Evolutionary conservation across 2,888 invertebrate species (phyloP).

Genomic region (Drosophila borborema): DNA sequence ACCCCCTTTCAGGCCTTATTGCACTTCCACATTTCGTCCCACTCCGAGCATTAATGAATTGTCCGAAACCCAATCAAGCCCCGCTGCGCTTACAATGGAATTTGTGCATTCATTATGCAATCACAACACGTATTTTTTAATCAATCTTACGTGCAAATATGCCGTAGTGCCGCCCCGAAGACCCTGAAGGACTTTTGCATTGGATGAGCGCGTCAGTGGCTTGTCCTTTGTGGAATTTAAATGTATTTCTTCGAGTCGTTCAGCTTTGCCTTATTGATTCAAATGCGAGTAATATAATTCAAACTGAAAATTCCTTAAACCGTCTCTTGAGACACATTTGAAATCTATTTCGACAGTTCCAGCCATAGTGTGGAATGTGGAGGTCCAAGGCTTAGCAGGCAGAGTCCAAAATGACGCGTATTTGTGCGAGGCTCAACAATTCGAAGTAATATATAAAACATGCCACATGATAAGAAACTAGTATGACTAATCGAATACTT

Average conservation of each 20-base stretch:
- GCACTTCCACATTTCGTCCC: background rate
- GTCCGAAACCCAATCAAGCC: slow-evolving; percentile 29
- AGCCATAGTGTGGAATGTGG: background rate
- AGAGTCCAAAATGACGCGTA: background rate
- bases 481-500: slow-evolving; percentile 14
- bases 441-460: background rate
- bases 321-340: background rate
- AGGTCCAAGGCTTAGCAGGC: background rate
- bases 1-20: background rate
- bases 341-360: background rate
- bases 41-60: slow-evolving; percentile 31
- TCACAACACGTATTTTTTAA: slow-evolving; percentile 81
- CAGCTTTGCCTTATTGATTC: slow-evolving; percentile 35
- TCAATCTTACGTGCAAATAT: slow-evolving; percentile 79
- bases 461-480: background rate
- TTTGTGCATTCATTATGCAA: slow-evolving; percentile 72
- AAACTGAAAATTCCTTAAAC: background rate
- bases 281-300: background rate
- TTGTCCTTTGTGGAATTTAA: slow-evolving; percentile 46
- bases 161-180: slow-evolving; percentile 19
- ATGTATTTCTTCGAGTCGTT: slow-evolving; percentile 49
- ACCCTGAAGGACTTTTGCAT: slow-evolving; percentile 7
- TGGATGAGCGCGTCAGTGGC: slow-evolving; percentile 1
- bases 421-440: background rate
- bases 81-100: slow-evolving; percentile 19